Conservation (phyloP, 2,888 invertebrate genomes). For the Ptilodon capucinus region DNA sequence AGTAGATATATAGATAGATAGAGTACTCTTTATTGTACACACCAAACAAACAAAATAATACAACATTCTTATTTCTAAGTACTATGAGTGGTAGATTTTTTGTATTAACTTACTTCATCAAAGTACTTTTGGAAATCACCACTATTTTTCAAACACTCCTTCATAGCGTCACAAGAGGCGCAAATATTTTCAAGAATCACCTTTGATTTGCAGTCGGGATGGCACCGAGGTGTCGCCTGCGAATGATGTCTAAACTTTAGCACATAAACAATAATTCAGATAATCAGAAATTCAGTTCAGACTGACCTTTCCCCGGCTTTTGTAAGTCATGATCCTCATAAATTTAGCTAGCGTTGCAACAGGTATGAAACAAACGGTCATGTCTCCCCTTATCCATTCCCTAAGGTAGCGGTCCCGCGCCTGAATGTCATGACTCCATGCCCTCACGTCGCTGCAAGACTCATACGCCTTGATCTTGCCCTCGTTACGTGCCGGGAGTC, state of each 20-base stretch:
- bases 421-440: conserved; percentile 77
- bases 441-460: conserved; percentile 78
- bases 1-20: too few relatives aligned
- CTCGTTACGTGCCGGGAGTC: conserved; percentile 71
- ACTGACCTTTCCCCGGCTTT: conserved; percentile 44
- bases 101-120: conserved; percentile 62
- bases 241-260: conserved; percentile 5
- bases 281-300: background rate
- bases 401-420: conserved; percentile 56
- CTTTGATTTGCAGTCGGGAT: conserved; percentile 69
- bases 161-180: conserved; percentile 61
- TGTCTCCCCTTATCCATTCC: conserved; percentile 72
- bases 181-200: conserved; percentile 63
- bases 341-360: conserved; percentile 44
- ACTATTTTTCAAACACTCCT: conserved; percentile 56
- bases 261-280: background rate
- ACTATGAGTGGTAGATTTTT: too few relatives aligned
- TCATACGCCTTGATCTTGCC: conserved; percentile 78
- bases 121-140: conserved; percentile 61
- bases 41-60: too few relatives aligned
- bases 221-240: conserved; percentile 61
- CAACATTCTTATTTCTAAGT: too few relatives aligned
- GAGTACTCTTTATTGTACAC: too few relatives aligned
- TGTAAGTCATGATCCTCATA: conserved; percentile 58
- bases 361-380: conserved; percentile 62